Percentiles rank a stretch among this genome's conserved stretches.
phyloP scores from a whole-genome alignment of 2,113 vertebrate species.

The Bos javanicus region DNA sequence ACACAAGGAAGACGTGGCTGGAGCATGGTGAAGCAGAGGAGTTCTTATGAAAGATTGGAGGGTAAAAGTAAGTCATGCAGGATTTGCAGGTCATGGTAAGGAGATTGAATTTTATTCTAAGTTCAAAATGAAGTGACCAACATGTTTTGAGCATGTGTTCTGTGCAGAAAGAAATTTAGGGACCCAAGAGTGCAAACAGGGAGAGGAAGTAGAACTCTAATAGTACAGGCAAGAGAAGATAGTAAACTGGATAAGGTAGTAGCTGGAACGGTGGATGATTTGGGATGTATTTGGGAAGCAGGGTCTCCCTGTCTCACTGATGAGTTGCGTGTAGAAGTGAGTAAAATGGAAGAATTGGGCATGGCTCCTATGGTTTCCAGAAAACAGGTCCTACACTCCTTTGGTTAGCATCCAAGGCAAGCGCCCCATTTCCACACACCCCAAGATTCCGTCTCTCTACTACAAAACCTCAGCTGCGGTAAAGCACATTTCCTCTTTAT shows the following conservation, averaged over 20 bases:
- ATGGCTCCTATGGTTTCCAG: background rate
- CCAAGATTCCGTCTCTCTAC: background rate
- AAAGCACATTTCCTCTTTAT: background rate
- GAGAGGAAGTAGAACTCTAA: background rate
- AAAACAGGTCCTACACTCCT: background rate
- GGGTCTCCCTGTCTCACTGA: background rate
- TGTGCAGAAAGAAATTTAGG: background rate
- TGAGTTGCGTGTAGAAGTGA: background rate
- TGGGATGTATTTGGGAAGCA: background rate
- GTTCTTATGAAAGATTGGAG: background rate
- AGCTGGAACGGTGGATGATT: background rate
- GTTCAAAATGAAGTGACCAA: background rate
- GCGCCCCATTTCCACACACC: background rate
- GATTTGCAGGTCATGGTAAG: background rate
- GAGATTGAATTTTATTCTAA: background rate
- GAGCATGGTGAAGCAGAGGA: background rate
- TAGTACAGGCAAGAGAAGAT: background rate
- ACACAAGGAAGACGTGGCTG: background rate
- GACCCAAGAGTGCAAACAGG: background rate
- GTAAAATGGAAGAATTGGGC: background rate
- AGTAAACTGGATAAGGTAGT: fast-evolving
- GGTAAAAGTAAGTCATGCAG: background rate
- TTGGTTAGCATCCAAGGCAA: background rate
- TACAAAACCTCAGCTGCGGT: no score
- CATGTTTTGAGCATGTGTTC: background rate